These are phyloP conservation scores for Zaprionus kolodkinae DNA, from an alignment of 1,140 invertebrate genomes.

Conservation along the genomic window DNA sequence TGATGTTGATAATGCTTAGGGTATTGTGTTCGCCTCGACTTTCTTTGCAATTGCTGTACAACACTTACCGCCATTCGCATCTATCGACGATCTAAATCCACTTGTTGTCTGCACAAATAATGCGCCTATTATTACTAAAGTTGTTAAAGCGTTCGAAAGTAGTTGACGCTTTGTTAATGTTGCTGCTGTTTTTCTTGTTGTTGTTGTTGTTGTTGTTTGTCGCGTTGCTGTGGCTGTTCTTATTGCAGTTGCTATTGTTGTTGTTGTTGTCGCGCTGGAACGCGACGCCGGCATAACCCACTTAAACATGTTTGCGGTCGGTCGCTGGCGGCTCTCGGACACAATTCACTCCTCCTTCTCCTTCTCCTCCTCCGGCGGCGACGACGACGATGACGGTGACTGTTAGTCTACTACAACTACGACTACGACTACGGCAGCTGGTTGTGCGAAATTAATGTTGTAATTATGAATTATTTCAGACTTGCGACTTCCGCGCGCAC, in stretches of 20 bases:
- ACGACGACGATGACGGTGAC: conserved; percentile 36
- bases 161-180: conserved; percentile 58
- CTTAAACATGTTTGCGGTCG: conserved; percentile 75
- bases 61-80: conserved; percentile 79
- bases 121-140: conserved; percentile 81
- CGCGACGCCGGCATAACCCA: conserved; percentile 79
- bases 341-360: conserved; percentile 14
- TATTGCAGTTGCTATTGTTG: conserved; percentile 41
- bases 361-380: conserved; percentile 8
- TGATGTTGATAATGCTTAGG: conserved; percentile 17
- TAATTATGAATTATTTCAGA: conserved; percentile 32
- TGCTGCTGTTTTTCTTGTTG: conserved; percentile 33
- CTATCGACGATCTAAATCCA: conserved; percentile 84
- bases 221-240: conserved; percentile 17
- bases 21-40: conserved; percentile 36
- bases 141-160: conserved; percentile 80
- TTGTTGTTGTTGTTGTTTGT: conserved; percentile 29
- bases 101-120: conserved; percentile 82
- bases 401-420: conserved; percentile 26
- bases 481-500: conserved; percentile 27
- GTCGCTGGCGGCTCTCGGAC: conserved; percentile 19
- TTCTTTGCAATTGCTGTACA: conserved; percentile 55
- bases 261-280: conserved; percentile 41
- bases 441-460: conserved; percentile 52
- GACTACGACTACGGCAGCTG: background rate